These are phyloP conservation scores for Coryphaenoides rupestris DNA, from an alignment of 2,113 vertebrate genomes.

Conservation along the genomic window DNA sequence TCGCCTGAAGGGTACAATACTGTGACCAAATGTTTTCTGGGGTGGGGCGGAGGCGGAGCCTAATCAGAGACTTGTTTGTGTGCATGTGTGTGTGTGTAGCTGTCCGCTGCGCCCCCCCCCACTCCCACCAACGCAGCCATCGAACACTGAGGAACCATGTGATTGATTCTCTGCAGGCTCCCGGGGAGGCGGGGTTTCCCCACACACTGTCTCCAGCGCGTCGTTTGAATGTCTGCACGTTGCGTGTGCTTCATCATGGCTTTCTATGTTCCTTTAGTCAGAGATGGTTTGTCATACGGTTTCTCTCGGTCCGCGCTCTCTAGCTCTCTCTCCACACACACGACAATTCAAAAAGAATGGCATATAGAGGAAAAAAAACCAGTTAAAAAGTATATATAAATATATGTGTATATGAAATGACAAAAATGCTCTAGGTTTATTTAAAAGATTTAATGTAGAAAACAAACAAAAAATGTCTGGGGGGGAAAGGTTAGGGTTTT, in stretches of 20 bases:
- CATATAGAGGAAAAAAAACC: constrained; percentile 60
- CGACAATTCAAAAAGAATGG: constrained; percentile 45
- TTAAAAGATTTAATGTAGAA: constrained; percentile 72
- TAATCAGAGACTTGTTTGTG: background rate
- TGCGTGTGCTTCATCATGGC: constrained; percentile 41
- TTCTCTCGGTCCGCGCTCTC: constrained; percentile 29
- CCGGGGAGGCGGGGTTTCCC: constrained; percentile 34
- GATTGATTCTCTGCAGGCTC: constrained; percentile 36
- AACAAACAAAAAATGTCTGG: constrained; percentile 36
- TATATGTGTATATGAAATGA: constrained; percentile 77
- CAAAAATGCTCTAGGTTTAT: constrained; percentile 72
- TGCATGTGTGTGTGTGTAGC: no score
- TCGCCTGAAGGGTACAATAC: constrained; percentile 55
- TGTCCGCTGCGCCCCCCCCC: no score
- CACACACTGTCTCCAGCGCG: constrained; percentile 35
- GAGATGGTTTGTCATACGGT: constrained; percentile 31
- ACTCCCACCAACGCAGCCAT: background rate
- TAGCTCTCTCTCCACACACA: constrained; percentile 11
- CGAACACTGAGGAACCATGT: constrained; percentile 5
- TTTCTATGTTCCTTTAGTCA: constrained; percentile 46
- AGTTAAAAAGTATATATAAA: constrained; percentile 61
- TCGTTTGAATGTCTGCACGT: constrained; percentile 2
- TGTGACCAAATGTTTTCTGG: constrained; percentile 58
- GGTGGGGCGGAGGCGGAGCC: background rate
- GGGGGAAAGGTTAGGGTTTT: constrained; percentile 40